Evolutionary conservation across 2,113 vertebrate genomes (phyloP), one percentile per base, ranked within the genome.

Genomic region (Chamaetylas fuelleborni): DNA sequence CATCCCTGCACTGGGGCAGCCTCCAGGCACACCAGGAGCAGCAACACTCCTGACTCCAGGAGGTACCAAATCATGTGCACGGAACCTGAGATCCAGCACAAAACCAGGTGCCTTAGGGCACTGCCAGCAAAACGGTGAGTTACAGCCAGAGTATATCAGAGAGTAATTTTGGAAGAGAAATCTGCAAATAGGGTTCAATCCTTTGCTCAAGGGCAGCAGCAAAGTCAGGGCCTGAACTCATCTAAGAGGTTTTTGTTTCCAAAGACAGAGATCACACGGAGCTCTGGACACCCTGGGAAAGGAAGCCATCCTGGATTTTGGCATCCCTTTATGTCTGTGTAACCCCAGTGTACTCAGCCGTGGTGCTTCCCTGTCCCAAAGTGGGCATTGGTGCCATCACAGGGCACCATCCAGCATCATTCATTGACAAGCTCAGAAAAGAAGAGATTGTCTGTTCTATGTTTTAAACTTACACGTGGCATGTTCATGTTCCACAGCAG

Each of bases 291-390:
- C 31, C 36, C 47, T 4, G 1, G 51, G 33, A 77, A 28, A 53
- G 36, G 8, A 58, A 53, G 4, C 19, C 1, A 34, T 38, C 50
- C 45, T 33, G 45, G 31, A 29, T 38, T 5, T 9, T 2, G 5
- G 12, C 33, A 66, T 15, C 33, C 6, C 9, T 34, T 73, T 28
- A 33, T 14, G 5, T 14, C 33, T 5, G 2, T 36, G n/a, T 45
- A 11, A 11, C 22, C 18, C 9, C 0, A 0, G 2, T 2, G 9
- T 40, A 28, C 26, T 25, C 1, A 0, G 5, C 1, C 17, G 5
- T 0, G 5, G 24, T 4, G 1, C n/a, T 29, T 15, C 26, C 53
- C n/a, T 19, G 8, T 6, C 14, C 34, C 15, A 34, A 2, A 9
- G 12, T 1, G 12, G 50, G 13, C 25, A 16, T 0, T 0, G 2